Evolutionary conservation across 2,113 vertebrate genomes (phyloP), one percentile per base, ranked within the genome.

Genomic region (Struthio camelus): DNA sequence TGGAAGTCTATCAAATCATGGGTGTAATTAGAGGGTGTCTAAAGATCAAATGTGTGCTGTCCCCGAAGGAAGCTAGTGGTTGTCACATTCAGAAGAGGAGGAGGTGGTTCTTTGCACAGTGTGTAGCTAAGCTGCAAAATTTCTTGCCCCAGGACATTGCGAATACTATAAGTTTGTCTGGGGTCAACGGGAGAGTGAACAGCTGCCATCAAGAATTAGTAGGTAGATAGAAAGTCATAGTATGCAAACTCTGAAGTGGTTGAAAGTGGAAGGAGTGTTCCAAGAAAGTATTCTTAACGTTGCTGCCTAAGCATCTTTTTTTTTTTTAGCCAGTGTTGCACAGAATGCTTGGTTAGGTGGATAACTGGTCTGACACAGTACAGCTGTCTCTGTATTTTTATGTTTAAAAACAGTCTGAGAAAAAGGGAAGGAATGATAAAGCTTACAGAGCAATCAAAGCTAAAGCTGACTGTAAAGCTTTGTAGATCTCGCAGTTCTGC

Each of bases 51-150:
- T 44, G 38, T 87, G 78, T 87, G 70, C 2, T 6, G 36, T 82
- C 59, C 66, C 66, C 62, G 61, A 24, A 95, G 81, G 95, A 95
- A 87, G 84, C 62, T 93, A 62, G 81, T 95, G 84, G 78, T 87
- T 87, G 84, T 87, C 58, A 40, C 10, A 8, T 85, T 93, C 44
- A 66, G 94, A 96, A 87, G 53, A 80, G 77, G 93, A 95, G 85
- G 91, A 96, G 85, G 81, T 95, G 91, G 87, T 93, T 96, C 90
- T 96, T 62, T 53, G 71, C 40, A 19, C 42, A 76, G 20, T 24
- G 42, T 82, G 58, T 79, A 3, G 0, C 44, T 80, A 58, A 58
- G 81, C 78, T 90, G 54, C 67, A 80, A 87, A 93, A 77, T 91
- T 94, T 85, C 71, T 77, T 5, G 6, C 79, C 36, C 0, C 0